Base-by-base conservation (phyloP, 2,888 invertebrate genomes). In the Arrhopalites spinosus region DNA sequence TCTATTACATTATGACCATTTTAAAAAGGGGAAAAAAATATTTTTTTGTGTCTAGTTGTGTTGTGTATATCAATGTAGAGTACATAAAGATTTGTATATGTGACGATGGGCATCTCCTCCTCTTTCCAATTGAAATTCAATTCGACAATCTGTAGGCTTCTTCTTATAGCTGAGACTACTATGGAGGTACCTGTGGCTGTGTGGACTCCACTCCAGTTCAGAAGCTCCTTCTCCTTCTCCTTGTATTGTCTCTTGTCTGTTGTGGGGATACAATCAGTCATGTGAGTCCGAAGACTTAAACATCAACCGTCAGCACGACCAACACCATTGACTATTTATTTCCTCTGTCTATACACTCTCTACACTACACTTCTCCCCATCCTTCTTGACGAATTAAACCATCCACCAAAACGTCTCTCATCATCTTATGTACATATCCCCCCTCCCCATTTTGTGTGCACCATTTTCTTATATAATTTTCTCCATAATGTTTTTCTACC, bases 31-130 rank as follows among this genome's bases (percentile, higher is more conserved):
- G 36, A 36, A 36, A 36, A 36, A 63, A 63, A 25, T 61, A 13
- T 20, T 3, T 17, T n/a, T 13, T 8, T 56, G n/a, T 56, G 11
- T 56, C 56, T 13, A n/a, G 8, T 5, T 56, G 56, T 56, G 11
- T 15, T 8, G 8, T 13, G 47, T 3, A 20, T n/a, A 2, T 45
- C 47, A n/a, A n/a, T n/a, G n/a, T n/a, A n/a, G n/a, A n/a, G n/a
- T n/a, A n/a, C 11, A 36, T 36, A 11, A 11, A 36, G 36, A 36
- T 7, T 3, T 7, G 36, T 3, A 11, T 3, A 59, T 36, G 72
- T 76, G 76, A 79, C 78, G 79, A 73, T 80, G 78, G 78, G 79
- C 79, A 69, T 76, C 75, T 79, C 77, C 61, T 76, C n/a, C n/a
- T 17, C 77, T 78, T n/a, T n/a, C n/a, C 78, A 78, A 78, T 77